Evolutionary conservation across 1,140 invertebrate species (phyloP).

Genomic region (Psix sp.): DNA sequence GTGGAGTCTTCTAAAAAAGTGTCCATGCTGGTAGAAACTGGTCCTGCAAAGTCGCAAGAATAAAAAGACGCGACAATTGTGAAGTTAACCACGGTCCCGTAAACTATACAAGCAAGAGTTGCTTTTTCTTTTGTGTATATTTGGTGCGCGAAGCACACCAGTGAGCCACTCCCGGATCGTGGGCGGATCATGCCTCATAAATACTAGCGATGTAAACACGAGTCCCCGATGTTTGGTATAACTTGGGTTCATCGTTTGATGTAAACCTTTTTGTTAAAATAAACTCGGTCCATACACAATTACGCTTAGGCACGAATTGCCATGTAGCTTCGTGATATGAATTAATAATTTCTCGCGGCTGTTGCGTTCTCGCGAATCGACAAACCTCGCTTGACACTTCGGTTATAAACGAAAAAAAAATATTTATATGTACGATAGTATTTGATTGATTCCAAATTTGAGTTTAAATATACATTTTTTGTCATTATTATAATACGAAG

Average conservation of each 20-base stretch:
- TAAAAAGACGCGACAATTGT: slow-evolving; percentile 48
- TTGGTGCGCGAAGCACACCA: no score
- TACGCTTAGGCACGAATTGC: slow-evolving; percentile 55
- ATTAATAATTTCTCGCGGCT: slow-evolving; percentile 55
- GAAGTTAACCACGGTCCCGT: no score
- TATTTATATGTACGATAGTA: no score
- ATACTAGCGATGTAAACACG: slow-evolving; percentile 72
- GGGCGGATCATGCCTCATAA: slow-evolving; percentile 71
- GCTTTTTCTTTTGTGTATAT: no score
- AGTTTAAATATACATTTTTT: no score
- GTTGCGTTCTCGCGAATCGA: slow-evolving; percentile 40
- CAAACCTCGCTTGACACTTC: no score
- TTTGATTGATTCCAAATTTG: no score
- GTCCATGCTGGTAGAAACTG: slow-evolving; percentile 31
- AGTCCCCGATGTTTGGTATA: slow-evolving; percentile 66
- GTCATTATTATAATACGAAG: no score
- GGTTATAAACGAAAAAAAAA: no score
- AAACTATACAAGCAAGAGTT: no score
- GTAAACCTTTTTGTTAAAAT: slow-evolving; percentile 69
- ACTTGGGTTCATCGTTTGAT: slow-evolving; percentile 64
- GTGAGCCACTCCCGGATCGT: slow-evolving; percentile 63
- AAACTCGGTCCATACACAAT: slow-evolving; percentile 57
- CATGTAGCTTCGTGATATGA: slow-evolving; percentile 51
- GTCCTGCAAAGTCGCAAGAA: slow-evolving; percentile 28
- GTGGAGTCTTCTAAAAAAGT: slow-evolving; percentile 15